Evolutionary conservation across 2,888 invertebrate species (phyloP), one percentile per base, ranked within the genome.

Genomic region (Encarsia formosa): DNA sequence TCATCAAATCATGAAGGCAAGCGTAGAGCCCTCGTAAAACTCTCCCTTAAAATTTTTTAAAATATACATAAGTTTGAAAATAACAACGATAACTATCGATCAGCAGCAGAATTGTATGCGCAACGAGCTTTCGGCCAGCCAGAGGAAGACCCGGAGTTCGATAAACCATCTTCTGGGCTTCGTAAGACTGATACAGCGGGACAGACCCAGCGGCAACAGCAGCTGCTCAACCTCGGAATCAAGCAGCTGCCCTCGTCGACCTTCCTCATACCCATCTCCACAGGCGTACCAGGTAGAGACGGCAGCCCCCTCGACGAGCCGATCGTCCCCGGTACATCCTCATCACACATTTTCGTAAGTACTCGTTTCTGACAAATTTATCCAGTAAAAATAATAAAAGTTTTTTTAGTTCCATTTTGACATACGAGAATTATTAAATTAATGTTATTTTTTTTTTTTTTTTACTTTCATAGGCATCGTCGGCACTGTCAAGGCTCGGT

Each of bases 91-190:
- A n/a, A n/a, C n/a, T n/a, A n/a, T n/a, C n/a, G n/a, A n/a, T n/a
- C n/a, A n/a, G n/a, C n/a, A n/a, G n/a, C n/a, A 73, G 59, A 67
- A 70, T 37, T 70, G 66, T 61, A 65, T 65, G 52, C 70, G 70
- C 24, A 71, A 68, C 65, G 72, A 73, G 55, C 57, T 68, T 56
- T 52, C 69, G 64, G 69, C 64, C 62, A 70, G 71, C 39, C 71
- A 71, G 65, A 72, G 71, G 64, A 71, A 64, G 62, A 73, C 70
- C 13, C 72, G 70, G 66, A 72, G 60, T 46, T 73, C 71, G 47
- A 72, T 73, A 67, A 73, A 71, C 43, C 70, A 71, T 19, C 65
- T 73, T 49, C 65, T 69, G 68, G 72, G 71, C 57, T 73, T 73
- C 60, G 70, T 71, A 65, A 71, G 66, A 43, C 54, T 65, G 67